Percentiles rank a stretch among this genome's conserved stretches.
Evolutionary conservation across 2,888 invertebrate genomes (phyloP).

Genomic region (Chorisops tibialis): DNA sequence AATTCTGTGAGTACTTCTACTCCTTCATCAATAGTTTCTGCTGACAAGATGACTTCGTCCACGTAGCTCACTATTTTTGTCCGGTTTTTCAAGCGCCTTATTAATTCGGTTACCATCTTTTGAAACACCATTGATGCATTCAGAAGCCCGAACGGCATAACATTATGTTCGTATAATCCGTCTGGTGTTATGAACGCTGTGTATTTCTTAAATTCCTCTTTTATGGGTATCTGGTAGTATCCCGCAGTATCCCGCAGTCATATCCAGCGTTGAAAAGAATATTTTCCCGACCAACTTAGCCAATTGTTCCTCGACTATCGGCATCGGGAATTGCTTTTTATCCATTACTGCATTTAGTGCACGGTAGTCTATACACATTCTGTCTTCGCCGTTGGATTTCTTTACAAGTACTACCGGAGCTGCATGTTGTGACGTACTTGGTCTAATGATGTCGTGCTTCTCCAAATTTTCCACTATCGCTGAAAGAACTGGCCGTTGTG

Average conservation of each 20-base stretch:
- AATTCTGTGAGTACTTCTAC: neutral
- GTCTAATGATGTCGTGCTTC: conserved; percentile 26
- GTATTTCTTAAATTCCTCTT: conserved; percentile 38
- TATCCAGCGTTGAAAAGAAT: conserved; percentile 41
- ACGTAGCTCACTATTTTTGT: too few relatives aligned
- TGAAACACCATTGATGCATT: conserved; percentile 47
- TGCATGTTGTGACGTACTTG: conserved; percentile 29
- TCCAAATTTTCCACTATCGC: conserved; percentile 27
- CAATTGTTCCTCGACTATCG: conserved; percentile 45
- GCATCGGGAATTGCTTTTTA: conserved; percentile 43
- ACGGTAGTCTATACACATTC: conserved; percentile 38
- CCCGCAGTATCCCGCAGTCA: conserved; percentile 42
- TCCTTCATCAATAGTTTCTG: neutral
- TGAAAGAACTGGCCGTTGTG: conserved; percentile 21
- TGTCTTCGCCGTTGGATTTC: conserved; percentile 29
- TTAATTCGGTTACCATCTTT: neutral
- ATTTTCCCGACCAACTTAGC: conserved; percentile 38
- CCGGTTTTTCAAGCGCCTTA: conserved; percentile 25
- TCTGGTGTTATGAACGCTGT: conserved; percentile 39
- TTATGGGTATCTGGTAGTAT: conserved; percentile 43
- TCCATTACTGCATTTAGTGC: conserved; percentile 40
- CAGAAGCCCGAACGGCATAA: conserved; percentile 46
- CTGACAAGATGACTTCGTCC: neutral
- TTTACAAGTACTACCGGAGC: conserved; percentile 38
- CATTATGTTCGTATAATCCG: conserved; percentile 42